These are phyloP conservation scores for Melieria omissa DNA, from an alignment of 2,888 invertebrate genomes.

Conservation along the genomic window DNA sequence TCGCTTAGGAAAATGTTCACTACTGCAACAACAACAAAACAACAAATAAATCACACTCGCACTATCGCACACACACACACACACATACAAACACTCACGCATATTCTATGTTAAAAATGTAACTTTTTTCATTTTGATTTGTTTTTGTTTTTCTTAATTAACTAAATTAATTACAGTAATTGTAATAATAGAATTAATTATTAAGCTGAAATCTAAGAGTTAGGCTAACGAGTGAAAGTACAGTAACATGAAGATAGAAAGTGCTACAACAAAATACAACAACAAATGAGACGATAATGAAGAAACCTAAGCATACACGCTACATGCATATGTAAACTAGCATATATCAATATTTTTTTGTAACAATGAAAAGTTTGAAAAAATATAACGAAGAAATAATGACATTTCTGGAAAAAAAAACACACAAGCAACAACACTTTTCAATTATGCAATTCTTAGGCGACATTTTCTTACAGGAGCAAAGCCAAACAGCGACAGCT, in stretches of 20 bases:
- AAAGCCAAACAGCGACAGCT: too few species aligned
- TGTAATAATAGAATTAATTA: conserved; percentile 15
- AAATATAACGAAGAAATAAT: too few species aligned
- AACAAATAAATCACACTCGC: conserved; percentile 7
- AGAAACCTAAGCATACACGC: not conserved
- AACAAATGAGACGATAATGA: not conserved
- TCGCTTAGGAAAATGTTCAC: too few species aligned
- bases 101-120: conserved; percentile 13
- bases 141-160: not conserved
- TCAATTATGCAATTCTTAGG: too few species aligned
- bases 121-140: conserved; percentile 8
- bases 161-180: conserved; percentile 7
- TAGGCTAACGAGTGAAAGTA: conserved; percentile 1
- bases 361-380: too few species aligned
- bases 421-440: too few species aligned
- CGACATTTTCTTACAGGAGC: too few species aligned
- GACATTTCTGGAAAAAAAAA: too few species aligned
- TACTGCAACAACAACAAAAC: too few species aligned
- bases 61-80: conserved; percentile 17
- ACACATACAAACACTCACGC: conserved; percentile 2
- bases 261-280: not conserved
- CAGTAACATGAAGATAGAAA: conserved; percentile 6
- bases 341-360: too few species aligned
- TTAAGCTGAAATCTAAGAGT: conserved; percentile 11
- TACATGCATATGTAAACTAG: too few species aligned